Evolutionary conservation across 2,797 vertebrate species (phyloP).

Genomic region (Cirrhinus molitorella): DNA sequence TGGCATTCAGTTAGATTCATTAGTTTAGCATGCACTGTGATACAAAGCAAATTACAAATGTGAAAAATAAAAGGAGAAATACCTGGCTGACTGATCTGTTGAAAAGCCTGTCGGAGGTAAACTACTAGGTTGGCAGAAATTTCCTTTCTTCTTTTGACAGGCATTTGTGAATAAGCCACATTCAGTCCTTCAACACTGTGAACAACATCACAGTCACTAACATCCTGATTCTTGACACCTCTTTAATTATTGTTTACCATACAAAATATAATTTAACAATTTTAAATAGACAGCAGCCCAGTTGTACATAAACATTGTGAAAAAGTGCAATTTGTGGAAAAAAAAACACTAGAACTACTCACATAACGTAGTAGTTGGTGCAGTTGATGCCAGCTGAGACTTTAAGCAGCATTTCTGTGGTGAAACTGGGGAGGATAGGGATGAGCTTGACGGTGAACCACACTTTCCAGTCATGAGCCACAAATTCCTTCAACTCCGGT

Average conservation of each 20-base stretch:
- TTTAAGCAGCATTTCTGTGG: slow-evolving; percentile 59
- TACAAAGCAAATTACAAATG: background rate
- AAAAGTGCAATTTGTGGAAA: too few relatives aligned
- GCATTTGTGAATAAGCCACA: slow-evolving; percentile 38
- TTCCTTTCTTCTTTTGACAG: background rate
- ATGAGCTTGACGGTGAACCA: slow-evolving; percentile 61
- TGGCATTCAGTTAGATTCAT: background rate
- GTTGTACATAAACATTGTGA: background rate
- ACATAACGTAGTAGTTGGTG: slow-evolving; percentile 67
- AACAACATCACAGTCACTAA: background rate
- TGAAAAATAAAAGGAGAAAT: background rate
- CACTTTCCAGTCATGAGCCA: slow-evolving; percentile 44
- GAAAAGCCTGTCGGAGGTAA: slow-evolving; percentile 45
- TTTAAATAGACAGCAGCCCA: background rate
- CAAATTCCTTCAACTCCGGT: slow-evolving; percentile 51
- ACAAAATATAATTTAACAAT: background rate
- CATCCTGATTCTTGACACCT: background rate
- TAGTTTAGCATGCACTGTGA: background rate
- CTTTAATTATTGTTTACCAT: background rate
- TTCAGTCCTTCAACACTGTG: slow-evolving; percentile 62
- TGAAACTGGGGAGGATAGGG: slow-evolving; percentile 65
- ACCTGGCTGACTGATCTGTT: slow-evolving; percentile 55
- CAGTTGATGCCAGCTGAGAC: slow-evolving; percentile 56
- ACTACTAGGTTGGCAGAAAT: slow-evolving; percentile 46
- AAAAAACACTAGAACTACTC: slow-evolving; percentile 36